Evolutionary conservation across 1,140 invertebrate species (phyloP).

Genomic region (Paraescarpia echinospica): DNA sequence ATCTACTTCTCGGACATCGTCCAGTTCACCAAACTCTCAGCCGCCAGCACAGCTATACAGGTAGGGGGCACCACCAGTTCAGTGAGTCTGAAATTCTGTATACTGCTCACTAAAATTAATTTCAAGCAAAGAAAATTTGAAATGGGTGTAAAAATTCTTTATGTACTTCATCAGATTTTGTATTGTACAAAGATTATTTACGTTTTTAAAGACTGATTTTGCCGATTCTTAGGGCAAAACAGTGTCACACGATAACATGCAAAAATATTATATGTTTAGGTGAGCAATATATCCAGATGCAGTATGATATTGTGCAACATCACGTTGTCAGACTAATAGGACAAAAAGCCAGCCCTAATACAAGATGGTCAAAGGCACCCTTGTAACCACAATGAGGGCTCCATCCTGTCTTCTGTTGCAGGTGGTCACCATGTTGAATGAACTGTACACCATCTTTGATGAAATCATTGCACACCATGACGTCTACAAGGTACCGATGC

Average conservation of each 20-base stretch:
- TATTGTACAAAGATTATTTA: not conserved
- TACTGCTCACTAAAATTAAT: not conserved
- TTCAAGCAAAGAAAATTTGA: not conserved
- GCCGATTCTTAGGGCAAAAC: too few species aligned
- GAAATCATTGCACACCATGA: constrained; percentile 95
- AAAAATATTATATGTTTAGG: too few species aligned
- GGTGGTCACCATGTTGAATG: constrained; percentile 95
- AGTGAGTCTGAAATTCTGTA: not conserved
- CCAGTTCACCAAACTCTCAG: constrained; percentile 88
- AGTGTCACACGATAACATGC: too few species aligned
- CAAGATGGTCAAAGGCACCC: not conserved
- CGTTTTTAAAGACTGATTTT: too few species aligned
- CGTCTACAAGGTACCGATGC: constrained; percentile 84
- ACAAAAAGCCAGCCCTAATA: too few species aligned
- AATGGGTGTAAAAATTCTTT: not conserved
- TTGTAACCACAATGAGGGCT: not conserved
- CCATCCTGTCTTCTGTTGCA: constrained; percentile 49
- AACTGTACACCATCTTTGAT: constrained; percentile 95
- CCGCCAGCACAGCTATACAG: constrained; percentile 55
- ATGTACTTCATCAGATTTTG: not conserved
- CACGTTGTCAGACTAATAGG: too few species aligned
- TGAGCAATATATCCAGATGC: too few species aligned
- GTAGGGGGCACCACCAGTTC: constrained; percentile 24
- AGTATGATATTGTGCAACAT: too few species aligned
- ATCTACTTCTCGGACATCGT: constrained; percentile 91